Evolutionary conservation across 2,797 vertebrate genomes (phyloP), one percentile per base, ranked within the genome.

Genomic region (Microctenopoma stevenorrisi): DNA sequence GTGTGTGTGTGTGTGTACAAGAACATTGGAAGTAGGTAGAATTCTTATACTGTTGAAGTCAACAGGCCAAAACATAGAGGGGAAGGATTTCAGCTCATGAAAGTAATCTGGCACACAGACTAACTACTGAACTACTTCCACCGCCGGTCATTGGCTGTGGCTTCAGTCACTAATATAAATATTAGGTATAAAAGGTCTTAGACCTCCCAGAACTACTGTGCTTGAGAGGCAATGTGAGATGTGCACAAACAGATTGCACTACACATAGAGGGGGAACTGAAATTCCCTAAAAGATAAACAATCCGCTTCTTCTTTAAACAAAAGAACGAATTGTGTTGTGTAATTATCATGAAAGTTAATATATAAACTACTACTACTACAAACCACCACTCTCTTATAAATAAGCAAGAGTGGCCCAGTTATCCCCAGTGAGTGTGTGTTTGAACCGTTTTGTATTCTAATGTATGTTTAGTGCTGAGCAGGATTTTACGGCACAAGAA

Each of bases 401-500:
- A 68, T 33, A 77, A 79, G 74, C 48, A 44, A 14, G 10, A 18
- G 22, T 55, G 60, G 63, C 22, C n/a, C 26, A 65, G 53, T 57
- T 60, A 61, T 35, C 25, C 66, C 57, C 1, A 0, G 33, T 22
- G 46, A 75, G 50, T 38, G 15, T 50, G 16, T 16, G 11, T 64
- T 28, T 66, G 38, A 30, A 30, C 5, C 26, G 68, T 42, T 68
- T 12, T 16, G 30, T 53, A 1, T 40, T 57, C 16, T 40, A 18
- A 68, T 79, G 60, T 50, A 47, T 83, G 40, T 65, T 74, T 56
- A 51, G 71, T 79, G 67, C 6, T 65, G 47, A 62, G 48, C 33
- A 14, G 40, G 44, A 43, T 61, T 38, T 46, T 62, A 15, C 42
- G 44, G 57, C n/a, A 59, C 5, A 42, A 66, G 58, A 30, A 22